Evolutionary conservation across 2,888 invertebrate genomes (phyloP), one percentile per base, ranked within the genome.

Genomic region (Brachylomia viminalis): DNA sequence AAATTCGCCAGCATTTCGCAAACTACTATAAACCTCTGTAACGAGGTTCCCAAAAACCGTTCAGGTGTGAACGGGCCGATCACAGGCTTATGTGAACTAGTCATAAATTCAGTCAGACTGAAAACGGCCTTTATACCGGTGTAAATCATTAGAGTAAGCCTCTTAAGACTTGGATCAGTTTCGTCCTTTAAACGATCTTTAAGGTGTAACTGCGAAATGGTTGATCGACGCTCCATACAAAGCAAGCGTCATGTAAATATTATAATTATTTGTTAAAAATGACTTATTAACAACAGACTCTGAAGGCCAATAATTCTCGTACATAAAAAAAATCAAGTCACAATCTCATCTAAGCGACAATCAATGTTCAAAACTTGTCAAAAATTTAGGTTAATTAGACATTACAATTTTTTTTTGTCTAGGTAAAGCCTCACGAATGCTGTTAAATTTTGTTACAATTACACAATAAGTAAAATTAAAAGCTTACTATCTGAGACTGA

Each of bases 71-170:
- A 69, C 71, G 71, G 73, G 15, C 71, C 74, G 86, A 73, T 82
- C 82, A 70, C 62, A 67, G 45, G 80, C 80, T 77, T 80, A 85
- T 74, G 77, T 61, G 68, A 86, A 77, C 76, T 70, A 71, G 71
- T 66, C 72, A 72, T 78, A 86, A 85, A 85, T 85, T 79, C 59
- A 76, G 74, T 58, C 23, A 74, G 75, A 66, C 76, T 76, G 75
- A 82, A 81, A 85, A 71, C 74, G 69, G 38, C 62, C 76, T 75
- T 64, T 76, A 73, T 61, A 56, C 86, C 68, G 58, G 54, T 79
- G 83, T 86, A 82, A 84, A 80, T 86, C 82, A 86, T 82, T 75
- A 72, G 62, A 75, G 42, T 87, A 86, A 87, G 80, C 82, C 69
- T 66, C 52, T 72, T 72, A 80, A 82, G 69, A 54, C 71, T 76